A percentile compares a stretch with the other conserved stretches of the same genome.
These are phyloP conservation scores for Cyphomyrmex costatus DNA, from an alignment of 1,140 invertebrate species.

Conservation along the genomic window DNA sequence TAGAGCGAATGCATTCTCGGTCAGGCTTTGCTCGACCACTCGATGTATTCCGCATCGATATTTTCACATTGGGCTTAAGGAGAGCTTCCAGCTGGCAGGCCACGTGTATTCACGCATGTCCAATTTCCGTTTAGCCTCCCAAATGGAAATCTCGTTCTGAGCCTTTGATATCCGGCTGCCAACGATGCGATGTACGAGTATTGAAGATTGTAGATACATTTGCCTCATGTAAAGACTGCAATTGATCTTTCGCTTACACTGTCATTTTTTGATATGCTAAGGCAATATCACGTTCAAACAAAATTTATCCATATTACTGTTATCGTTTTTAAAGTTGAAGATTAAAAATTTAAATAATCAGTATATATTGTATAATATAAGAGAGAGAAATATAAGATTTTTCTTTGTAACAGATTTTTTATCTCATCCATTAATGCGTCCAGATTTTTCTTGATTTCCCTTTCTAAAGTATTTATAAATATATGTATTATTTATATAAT, in stretches of 20 bases:
- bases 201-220: neutral
- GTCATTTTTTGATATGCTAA: neutral
- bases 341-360: slow-evolving; percentile 5
- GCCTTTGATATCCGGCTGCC: slow-evolving; percentile 51
- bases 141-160: slow-evolving; percentile 47
- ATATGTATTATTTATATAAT: neutral
- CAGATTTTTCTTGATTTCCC: neutral
- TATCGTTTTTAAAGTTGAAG: neutral
- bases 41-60: slow-evolving; percentile 49
- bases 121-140: slow-evolving; percentile 45
- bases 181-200: neutral
- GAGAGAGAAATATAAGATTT: no score
- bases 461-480: neutral
- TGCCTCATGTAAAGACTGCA: neutral
- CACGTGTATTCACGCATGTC: slow-evolving; percentile 49
- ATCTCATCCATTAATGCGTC: neutral
- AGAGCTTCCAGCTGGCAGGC: slow-evolving; percentile 33
- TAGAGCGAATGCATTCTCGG: slow-evolving; percentile 31
- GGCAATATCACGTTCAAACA: neutral
- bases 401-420: neutral
- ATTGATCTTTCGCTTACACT: neutral
- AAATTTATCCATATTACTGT: neutral
- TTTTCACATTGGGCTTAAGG: slow-evolving; percentile 51
- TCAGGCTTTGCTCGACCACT: slow-evolving; percentile 49
- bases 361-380: no score